Evolutionary conservation across 2,113 vertebrate species (phyloP).

Genomic region (Anser brachyrhynchus): DNA sequence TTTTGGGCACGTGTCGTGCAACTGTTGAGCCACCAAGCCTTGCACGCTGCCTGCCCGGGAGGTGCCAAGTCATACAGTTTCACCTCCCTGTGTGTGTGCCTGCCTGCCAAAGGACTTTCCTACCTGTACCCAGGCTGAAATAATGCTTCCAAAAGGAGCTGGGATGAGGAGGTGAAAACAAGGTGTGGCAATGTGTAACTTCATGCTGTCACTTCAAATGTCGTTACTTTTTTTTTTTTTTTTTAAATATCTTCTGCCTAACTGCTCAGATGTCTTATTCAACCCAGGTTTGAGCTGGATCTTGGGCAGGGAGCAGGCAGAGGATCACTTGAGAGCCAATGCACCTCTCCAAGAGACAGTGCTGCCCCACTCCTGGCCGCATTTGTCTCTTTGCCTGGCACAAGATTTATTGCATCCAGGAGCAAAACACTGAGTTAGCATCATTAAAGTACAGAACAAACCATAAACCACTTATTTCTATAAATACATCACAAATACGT

Average conservation of each 20-base stretch:
- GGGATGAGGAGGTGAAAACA: not conserved
- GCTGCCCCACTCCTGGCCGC: fast-evolving
- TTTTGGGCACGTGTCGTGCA: slow-evolving; percentile 1
- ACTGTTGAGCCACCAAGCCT: not conserved
- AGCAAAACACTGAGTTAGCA: not conserved
- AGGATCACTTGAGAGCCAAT: not conserved
- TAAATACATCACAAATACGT: not conserved
- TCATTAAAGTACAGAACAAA: not conserved
- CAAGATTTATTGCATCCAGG: not conserved
- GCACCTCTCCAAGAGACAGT: not conserved
- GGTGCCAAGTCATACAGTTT: not conserved
- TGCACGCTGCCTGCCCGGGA: not conserved
- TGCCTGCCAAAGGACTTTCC: not conserved
- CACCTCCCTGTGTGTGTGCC: not conserved
- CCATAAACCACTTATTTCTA: not conserved
- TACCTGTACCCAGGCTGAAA: not conserved
- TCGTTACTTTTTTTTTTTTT: not conserved
- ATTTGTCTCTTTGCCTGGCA: not conserved
- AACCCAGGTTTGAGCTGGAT: fast-evolving
- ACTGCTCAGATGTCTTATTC: slow-evolving; percentile 19
- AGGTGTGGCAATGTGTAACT: not conserved
- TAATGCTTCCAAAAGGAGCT: not conserved
- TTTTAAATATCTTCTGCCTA: not conserved
- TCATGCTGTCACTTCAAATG: slow-evolving; percentile 9
- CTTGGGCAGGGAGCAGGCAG: not conserved